A percentile compares a stretch with the other conserved stretches of the same genome.
These are phyloP conservation scores for Solenopsis invicta DNA, from an alignment of 1,140 invertebrate species.

Conservation along the genomic window DNA sequence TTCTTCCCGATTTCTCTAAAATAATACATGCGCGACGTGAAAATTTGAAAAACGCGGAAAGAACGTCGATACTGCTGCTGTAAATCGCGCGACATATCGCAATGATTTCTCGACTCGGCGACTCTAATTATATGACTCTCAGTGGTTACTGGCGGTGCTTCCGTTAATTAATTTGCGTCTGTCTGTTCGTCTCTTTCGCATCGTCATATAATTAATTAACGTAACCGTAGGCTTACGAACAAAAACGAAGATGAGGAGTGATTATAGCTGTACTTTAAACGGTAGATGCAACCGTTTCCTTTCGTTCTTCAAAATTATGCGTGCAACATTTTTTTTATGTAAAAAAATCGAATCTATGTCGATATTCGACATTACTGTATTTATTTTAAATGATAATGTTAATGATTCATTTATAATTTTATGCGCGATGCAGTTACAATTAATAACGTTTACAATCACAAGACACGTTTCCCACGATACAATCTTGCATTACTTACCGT, in stretches of 20 bases:
- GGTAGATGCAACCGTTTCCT: not conserved
- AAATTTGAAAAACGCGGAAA: not conserved
- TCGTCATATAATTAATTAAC: constrained; percentile 60
- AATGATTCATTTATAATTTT: not conserved
- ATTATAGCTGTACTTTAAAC: constrained; percentile 7
- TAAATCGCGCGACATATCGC: not conserved
- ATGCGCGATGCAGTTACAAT: not conserved
- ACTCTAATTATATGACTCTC: constrained; percentile 59
- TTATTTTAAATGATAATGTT: not conserved
- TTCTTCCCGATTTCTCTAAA: not conserved
- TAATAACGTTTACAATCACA: constrained; percentile 2
- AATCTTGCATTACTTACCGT: not conserved
- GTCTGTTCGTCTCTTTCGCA: constrained; percentile 24
- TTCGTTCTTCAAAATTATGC: not conserved
- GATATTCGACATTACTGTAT: not conserved
- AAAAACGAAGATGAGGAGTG: constrained; percentile 3
- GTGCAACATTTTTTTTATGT: not conserved
- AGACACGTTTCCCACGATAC: not conserved
- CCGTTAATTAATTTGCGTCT: constrained; percentile 70
- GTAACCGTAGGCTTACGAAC: constrained; percentile 41
- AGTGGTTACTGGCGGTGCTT: constrained; percentile 5
- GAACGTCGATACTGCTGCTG: constrained; percentile 2
- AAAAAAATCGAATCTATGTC: not conserved
- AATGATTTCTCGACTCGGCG: not conserved
- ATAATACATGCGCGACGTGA: not conserved